phyloP scores from a whole-genome alignment of 1,140 invertebrate species.

The Zaprionus tsacasi region DNA sequence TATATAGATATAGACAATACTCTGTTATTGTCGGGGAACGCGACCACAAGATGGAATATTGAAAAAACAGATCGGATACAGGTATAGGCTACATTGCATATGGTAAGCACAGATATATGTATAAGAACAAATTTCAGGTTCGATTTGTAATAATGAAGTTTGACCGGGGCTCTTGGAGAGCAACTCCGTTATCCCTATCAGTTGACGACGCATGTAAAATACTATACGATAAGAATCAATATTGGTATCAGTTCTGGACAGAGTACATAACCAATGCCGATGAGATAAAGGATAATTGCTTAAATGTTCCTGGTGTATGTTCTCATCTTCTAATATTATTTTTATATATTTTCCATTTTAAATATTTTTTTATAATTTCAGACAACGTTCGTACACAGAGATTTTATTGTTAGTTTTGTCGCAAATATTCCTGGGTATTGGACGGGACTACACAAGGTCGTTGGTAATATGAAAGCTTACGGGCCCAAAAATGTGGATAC shows the following conservation, averaged over 20 bases:
- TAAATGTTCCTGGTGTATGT: slow-evolving; percentile 7
- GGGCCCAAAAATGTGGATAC: slow-evolving; percentile 9
- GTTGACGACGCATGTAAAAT: not conserved
- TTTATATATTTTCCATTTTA: not conserved
- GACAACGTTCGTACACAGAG: not conserved
- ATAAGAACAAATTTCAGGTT: not conserved
- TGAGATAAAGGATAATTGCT: not conserved
- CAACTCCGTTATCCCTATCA: not conserved
- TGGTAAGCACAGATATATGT: not conserved
- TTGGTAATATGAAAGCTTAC: slow-evolving; percentile 2
- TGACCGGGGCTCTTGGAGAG: not conserved
- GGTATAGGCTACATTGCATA: not conserved
- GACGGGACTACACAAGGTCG: slow-evolving; percentile 21
- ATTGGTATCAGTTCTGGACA: not conserved
- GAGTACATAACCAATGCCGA: slow-evolving; percentile 5
- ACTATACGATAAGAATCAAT: slow-evolving; percentile 2
- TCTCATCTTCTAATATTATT: not conserved
- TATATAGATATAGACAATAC: not conserved
- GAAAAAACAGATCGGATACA: not conserved
- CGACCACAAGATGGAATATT: not conserved
- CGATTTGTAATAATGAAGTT: not conserved
- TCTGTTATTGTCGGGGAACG: not conserved
- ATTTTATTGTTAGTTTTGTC: not conserved
- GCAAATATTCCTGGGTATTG: not conserved
- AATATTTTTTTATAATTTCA: not conserved